phyloP scores from a whole-genome alignment of 2,113 vertebrate genomes.

The Pycnonotus jocosus region DNA sequence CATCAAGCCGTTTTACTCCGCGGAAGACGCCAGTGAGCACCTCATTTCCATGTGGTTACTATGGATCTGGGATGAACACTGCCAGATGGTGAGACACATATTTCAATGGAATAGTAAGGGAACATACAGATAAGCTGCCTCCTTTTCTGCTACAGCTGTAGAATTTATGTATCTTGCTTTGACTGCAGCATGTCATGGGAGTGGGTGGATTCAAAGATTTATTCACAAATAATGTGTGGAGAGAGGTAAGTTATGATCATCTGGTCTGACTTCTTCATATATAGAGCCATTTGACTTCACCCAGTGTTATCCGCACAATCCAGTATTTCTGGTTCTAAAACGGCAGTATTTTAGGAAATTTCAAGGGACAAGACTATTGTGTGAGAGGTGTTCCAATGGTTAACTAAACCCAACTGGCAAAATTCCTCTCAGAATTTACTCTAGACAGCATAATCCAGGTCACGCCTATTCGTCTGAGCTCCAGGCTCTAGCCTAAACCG shows the following conservation, averaged over 20 bases:
- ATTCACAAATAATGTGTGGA: not conserved
- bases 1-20: not conserved
- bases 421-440: constrained; percentile 34
- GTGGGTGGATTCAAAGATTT: not conserved
- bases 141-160: not conserved
- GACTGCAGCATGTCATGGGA: not conserved
- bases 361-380: not conserved
- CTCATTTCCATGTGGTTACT: constrained; percentile 14
- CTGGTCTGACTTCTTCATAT: not conserved
- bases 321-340: not conserved
- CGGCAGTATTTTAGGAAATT: not conserved
- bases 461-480: constrained; percentile 7
- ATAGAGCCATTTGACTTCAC: not conserved
- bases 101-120: not conserved
- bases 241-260: not conserved
- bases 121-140: not conserved
- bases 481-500: constrained; percentile 16
- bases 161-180: not conserved
- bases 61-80: not conserved
- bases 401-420: not conserved
- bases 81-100: not conserved
- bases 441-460: constrained; percentile 51
- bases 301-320: not conserved
- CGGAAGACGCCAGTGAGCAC: not conserved
- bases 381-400: not conserved